A percentile compares a stretch with the other conserved stretches of the same genome.
These are phyloP conservation scores for Ellobium chinense DNA, from an alignment of 2,888 invertebrate genomes.

Conservation along the genomic window DNA sequence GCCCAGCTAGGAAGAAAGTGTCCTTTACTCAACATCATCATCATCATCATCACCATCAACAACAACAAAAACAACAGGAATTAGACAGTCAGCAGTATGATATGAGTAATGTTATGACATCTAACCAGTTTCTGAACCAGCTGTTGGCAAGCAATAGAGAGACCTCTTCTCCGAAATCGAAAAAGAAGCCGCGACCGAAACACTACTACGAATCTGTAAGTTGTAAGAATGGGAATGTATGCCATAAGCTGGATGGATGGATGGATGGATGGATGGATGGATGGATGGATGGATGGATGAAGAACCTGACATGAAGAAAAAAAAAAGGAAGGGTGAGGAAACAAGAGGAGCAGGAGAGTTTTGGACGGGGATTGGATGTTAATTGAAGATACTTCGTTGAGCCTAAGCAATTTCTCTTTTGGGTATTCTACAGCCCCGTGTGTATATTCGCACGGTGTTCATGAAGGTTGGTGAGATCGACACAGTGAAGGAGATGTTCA, in stretches of 20 bases:
- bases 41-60: too few species aligned
- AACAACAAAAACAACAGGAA: too few species aligned
- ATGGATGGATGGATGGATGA: too few species aligned
- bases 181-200: not conserved
- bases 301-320: too few species aligned
- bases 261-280: too few species aligned
- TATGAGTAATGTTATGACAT: not conserved
- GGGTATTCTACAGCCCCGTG: conserved; percentile 54
- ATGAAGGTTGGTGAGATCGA: conserved; percentile 67
- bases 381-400: too few species aligned
- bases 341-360: too few species aligned
- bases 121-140: not conserved
- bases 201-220: conserved; percentile 12
- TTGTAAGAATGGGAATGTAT: too few species aligned
- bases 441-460: conserved; percentile 60
- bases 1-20: not conserved
- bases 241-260: too few species aligned
- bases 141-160: not conserved
- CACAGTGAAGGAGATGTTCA: conserved; percentile 64
- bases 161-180: not conserved
- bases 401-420: too few species aligned
- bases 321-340: too few species aligned
- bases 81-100: not conserved
- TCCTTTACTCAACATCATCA: not conserved
- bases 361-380: too few species aligned